A percentile compares a stretch with the other conserved stretches of the same genome.
phyloP scores from a whole-genome alignment of 2,797 vertebrate species.

The Helarctos malayanus region DNA sequence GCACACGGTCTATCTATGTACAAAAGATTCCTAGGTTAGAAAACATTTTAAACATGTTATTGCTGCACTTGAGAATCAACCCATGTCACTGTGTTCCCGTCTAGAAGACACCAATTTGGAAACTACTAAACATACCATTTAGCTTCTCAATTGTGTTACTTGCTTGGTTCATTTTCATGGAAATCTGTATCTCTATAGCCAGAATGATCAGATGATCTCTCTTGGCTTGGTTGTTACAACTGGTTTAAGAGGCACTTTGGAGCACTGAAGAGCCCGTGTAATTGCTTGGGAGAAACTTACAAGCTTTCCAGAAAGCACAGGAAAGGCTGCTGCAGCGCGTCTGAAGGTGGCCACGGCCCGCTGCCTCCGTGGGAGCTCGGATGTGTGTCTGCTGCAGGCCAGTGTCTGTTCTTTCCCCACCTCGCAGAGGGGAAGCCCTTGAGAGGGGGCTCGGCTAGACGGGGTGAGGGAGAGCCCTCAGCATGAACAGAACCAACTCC shows the following conservation, averaged over 20 bases:
- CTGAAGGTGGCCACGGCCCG: background rate
- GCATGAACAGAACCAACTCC: background rate
- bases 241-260: conserved; percentile 65
- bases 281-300: conserved; percentile 24
- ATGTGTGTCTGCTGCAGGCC: background rate
- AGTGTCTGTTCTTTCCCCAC: background rate
- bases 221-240: conserved; percentile 50
- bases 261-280: conserved; percentile 24
- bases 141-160: background rate
- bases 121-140: background rate
- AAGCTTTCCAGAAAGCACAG: conserved; percentile 13
- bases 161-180: background rate
- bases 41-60: background rate
- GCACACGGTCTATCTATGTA: fast-evolving
- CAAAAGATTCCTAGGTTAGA: background rate
- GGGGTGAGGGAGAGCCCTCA: fast-evolving
- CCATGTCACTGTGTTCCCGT: background rate
- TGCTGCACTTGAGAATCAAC: fast-evolving
- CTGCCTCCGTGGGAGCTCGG: background rate
- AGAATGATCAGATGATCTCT: background rate
- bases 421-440: background rate
- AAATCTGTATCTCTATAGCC: background rate
- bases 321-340: background rate
- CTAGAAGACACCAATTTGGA: background rate
- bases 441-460: fast-evolving